Base-by-base conservation (phyloP, 2,888 invertebrate genomes). In the Meteorus cinctellus region DNA sequence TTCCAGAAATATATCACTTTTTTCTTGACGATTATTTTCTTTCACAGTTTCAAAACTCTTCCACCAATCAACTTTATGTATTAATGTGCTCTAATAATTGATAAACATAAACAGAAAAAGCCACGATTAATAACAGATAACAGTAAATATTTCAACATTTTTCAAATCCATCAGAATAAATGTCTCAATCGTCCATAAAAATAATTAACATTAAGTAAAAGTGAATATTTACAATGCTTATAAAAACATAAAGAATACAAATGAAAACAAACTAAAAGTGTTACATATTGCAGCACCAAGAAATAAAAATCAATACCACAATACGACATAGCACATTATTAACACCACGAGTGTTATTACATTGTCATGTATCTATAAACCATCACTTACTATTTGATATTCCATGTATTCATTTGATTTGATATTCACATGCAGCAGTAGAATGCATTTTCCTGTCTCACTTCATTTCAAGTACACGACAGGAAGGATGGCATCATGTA, bases 391-490 rank as follows among this genome's bases (percentile, higher is more conserved):
- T 41, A 41, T 41, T 41, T 41, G 41, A 34, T 34, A 34, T 34
- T 34, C 34, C 8, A 34, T 34, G 34, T 34, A 34, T 59, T 27
- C 14, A 62, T 16, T 62, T 62, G 10, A 27, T 29, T 14, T 62
- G 29, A 31, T 63, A 63, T 63, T 63, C n/a, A 63, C 29, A 63
- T 63, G 16, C 34, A 31, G 14, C n/a, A 34, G 2, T 16, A 29
- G 62, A 41, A 68, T 48, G 51, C 51, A 51, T 16, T 68, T 68
- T 68, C 68, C 51, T 45, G 68, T 51, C 27, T 27, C 48, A 45
- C 34, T 34, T 16, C 6, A 31, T 2, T 63, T 1, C 16, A 6
- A 48, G n/a, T 48, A 48, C 6, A 68, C 48, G 31, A 48, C 14
- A 68, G 51, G 29, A 27, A 68, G 14, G 27, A 51, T 63, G 68